phyloP scores from a whole-genome alignment of 2,888 invertebrate species.

The Pollenia griseotomentosa region DNA sequence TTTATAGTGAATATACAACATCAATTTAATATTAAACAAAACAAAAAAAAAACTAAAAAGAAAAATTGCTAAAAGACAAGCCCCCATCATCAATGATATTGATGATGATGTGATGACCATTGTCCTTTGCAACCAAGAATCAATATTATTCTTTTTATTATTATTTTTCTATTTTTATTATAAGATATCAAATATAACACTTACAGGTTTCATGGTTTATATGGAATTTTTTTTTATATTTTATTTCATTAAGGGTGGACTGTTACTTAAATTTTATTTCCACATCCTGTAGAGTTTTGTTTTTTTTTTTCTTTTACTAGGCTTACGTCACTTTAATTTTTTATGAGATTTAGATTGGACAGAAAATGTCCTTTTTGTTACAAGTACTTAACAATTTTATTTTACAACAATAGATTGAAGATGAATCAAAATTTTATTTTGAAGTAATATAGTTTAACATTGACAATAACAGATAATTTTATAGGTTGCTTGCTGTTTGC shows the following conservation, averaged over 20 bases:
- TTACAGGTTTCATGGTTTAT: conserved; percentile 69
- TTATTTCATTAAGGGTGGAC: conserved; percentile 57
- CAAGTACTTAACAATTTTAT: conserved; percentile 63
- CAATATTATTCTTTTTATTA: conserved; percentile 63
- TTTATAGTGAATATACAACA: conserved; percentile 21
- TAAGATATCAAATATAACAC: conserved; percentile 68
- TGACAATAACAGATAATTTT: conserved; percentile 55
- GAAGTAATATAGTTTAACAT: conserved; percentile 53
- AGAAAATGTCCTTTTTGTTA: conserved; percentile 1
- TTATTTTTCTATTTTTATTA: conserved; percentile 69
- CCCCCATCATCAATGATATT: conserved; percentile 66
- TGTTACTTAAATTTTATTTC: conserved; percentile 65
- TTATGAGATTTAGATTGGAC: conserved; percentile 63
- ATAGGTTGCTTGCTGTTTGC: conserved; percentile 40
- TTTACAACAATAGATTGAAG: conserved; percentile 37
- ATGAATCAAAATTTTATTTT: conserved; percentile 68
- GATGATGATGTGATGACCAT: conserved; percentile 63
- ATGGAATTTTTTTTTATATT: conserved; percentile 36
- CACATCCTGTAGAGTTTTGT: conserved; percentile 57
- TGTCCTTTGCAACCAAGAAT: conserved; percentile 65
- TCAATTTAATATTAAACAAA: conserved; percentile 67
- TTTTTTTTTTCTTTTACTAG: conserved; percentile 20
- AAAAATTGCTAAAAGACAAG: conserved; percentile 69
- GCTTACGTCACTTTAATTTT: conserved; percentile 71
- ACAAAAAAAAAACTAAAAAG: conserved; percentile 55